phyloP scores from a whole-genome alignment of 2,113 vertebrate species.

The Lagenorhynchus albirostris region DNA sequence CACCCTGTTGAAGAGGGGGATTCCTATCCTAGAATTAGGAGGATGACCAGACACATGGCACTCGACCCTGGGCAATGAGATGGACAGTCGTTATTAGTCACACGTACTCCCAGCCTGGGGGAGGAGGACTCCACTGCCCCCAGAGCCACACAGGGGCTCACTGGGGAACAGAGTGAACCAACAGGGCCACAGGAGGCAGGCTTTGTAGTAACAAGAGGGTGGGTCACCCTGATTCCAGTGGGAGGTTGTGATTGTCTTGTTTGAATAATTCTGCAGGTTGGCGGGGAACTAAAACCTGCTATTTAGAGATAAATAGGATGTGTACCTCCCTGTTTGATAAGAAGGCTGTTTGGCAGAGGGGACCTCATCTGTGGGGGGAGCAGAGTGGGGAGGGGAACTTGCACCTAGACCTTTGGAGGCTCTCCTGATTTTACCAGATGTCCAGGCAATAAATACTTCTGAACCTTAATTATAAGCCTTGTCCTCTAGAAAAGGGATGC shows the following conservation, averaged over 20 bases:
- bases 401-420: fast-evolving
- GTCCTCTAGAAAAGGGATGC: neutral
- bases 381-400: neutral
- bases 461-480: neutral
- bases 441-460: neutral
- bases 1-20: neutral
- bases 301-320: neutral
- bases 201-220: neutral
- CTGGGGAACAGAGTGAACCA: neutral
- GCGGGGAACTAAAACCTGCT: too few species aligned
- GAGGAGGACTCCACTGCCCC: fast-evolving
- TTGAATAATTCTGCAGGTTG: neutral
- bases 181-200: neutral
- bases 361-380: neutral
- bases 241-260: neutral
- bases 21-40: neutral
- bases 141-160: neutral
- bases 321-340: too few species aligned
- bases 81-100: neutral
- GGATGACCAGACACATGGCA: neutral
- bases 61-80: too few species aligned
- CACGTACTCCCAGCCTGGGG: fast-evolving
- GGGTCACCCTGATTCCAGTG: neutral
- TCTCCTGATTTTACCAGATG: neutral
- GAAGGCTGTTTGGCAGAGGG: neutral